A percentile compares a stretch with the other conserved stretches of the same genome.
Conservation (phyloP, 2,888 invertebrate genomes). For the Acleris laterana region DNA sequence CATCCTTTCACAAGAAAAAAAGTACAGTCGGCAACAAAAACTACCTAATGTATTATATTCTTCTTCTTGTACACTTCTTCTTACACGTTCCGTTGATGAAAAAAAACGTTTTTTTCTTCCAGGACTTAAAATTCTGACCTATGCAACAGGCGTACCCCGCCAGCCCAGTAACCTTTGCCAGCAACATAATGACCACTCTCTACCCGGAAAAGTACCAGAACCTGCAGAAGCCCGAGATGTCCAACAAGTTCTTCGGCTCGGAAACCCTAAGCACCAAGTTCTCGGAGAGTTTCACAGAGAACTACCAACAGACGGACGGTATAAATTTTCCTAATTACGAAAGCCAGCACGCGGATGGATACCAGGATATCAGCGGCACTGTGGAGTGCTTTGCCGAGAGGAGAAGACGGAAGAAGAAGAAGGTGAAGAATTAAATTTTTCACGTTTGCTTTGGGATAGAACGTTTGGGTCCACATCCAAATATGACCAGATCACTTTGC, state of each 20-base stretch:
- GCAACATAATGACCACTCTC: conserved; percentile 72
- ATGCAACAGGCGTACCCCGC: conserved; percentile 69
- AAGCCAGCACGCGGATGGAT: conserved; percentile 59
- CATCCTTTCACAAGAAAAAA: no score
- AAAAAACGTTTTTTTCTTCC: conserved; percentile 43
- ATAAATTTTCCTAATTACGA: conserved; percentile 70
- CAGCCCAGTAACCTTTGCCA: conserved; percentile 71
- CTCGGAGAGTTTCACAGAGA: conserved; percentile 68
- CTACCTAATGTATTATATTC: no score
- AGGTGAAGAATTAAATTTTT: conserved; percentile 29
- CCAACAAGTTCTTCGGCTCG: conserved; percentile 72
- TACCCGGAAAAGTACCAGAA: conserved; percentile 76
- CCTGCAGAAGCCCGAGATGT: conserved; percentile 57
- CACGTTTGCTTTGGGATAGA: not conserved
- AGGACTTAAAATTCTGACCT: conserved; percentile 87
- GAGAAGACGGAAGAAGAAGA: conserved; percentile 65
- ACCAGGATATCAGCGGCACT: conserved; percentile 72
- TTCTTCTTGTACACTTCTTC: no score
- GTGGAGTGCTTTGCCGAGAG: conserved; percentile 58
- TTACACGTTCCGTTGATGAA: no score
- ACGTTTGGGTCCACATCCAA: not conserved
- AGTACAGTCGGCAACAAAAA: no score
- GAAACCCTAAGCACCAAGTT: conserved; percentile 69
- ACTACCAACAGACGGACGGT: conserved; percentile 71
- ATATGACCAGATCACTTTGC: no score